Evolutionary conservation across 2,113 vertebrate species (phyloP).

Genomic region (Chionomys nivalis): DNA sequence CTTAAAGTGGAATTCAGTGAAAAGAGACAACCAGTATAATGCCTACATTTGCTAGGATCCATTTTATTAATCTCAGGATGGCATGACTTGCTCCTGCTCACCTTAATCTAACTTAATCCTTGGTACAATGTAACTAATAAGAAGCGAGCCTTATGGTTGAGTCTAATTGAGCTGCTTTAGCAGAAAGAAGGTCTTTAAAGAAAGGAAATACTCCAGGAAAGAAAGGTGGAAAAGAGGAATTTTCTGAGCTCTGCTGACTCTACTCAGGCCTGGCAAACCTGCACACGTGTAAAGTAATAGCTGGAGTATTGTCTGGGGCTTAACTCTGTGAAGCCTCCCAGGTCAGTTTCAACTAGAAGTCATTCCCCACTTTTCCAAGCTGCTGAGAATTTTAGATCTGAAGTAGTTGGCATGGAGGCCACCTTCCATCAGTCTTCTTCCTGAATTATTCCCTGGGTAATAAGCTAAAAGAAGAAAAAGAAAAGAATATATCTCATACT

Average conservation of each 20-base stretch:
- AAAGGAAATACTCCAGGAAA: neutral
- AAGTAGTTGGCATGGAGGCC: neutral
- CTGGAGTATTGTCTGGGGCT: neutral
- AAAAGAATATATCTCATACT: neutral
- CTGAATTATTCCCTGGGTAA: neutral
- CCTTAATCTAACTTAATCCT: neutral
- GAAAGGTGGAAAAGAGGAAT: neutral
- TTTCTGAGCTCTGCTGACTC: conserved; percentile 34
- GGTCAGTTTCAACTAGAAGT: neutral
- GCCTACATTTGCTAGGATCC: neutral
- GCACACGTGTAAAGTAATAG: neutral
- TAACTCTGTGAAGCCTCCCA: neutral
- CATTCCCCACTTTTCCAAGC: neutral
- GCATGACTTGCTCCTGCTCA: neutral
- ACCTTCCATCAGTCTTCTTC: neutral
- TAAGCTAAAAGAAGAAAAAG: neutral
- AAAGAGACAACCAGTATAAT: neutral
- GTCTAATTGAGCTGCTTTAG: neutral
- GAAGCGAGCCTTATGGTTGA: neutral
- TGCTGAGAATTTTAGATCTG: conserved; percentile 28
- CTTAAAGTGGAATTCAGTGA: neutral
- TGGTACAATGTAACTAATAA: neutral
- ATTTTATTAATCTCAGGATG: conserved; percentile 34
- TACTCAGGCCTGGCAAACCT: neutral
- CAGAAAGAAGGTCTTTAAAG: neutral